phyloP scores from a whole-genome alignment of 2,888 invertebrate species.

The Junonia oenone region DNA sequence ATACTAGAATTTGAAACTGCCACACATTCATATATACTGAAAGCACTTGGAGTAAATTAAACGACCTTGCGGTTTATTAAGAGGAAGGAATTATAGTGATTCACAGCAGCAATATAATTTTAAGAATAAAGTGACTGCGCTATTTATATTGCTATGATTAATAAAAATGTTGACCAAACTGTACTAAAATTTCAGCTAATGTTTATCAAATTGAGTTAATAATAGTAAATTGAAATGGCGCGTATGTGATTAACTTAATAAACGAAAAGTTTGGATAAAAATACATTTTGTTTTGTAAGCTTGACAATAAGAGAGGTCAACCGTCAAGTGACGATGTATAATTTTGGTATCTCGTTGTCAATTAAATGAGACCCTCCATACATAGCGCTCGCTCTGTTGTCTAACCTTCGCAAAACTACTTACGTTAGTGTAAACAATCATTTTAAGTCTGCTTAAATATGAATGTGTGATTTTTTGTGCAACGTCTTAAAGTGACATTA shows the following conservation, averaged over 20 bases:
- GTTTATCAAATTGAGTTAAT: not conserved
- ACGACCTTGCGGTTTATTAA: conserved; percentile 5
- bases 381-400: not conserved
- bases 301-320: not conserved
- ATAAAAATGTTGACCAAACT: conserved; percentile 2
- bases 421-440: not conserved
- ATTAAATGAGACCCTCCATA: not conserved
- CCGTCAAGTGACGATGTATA: not conserved
- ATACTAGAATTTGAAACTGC: not conserved
- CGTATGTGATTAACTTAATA: not conserved
- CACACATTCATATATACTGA: not conserved
- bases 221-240: not conserved
- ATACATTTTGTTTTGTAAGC: not conserved
- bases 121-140: not conserved
- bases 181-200: not conserved
- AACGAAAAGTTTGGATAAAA: not conserved
- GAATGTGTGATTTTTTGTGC: no score
- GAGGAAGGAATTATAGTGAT: conserved; percentile 6
- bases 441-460: no score
- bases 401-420: not conserved
- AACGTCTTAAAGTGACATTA: no score
- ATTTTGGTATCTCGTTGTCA: not conserved
- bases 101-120: conserved; percentile 12
- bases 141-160: conserved; percentile 12
- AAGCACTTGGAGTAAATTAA: not conserved